Conservation (phyloP, 2,797 vertebrate species). For the Chromis chromis region DNA sequence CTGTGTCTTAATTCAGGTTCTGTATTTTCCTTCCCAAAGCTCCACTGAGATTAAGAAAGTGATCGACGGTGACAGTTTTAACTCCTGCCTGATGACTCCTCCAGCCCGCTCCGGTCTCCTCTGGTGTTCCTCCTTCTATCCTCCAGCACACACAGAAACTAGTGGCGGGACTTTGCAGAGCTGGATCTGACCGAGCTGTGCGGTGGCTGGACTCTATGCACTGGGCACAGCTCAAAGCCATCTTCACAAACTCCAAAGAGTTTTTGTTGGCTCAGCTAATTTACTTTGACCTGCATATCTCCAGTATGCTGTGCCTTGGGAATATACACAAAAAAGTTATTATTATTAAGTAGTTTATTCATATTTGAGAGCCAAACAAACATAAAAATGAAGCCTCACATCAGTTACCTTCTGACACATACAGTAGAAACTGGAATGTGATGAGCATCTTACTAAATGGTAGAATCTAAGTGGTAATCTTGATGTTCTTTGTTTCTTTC, state of each 20-base stretch:
- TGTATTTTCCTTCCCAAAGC: slow-evolving; percentile 34
- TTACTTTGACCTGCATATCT: slow-evolving; percentile 60
- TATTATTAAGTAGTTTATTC: slow-evolving; percentile 37
- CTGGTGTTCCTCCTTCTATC: slow-evolving; percentile 26
- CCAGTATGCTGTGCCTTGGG: slow-evolving; percentile 73
- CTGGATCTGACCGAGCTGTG: slow-evolving; percentile 24
- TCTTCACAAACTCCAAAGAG: slow-evolving; percentile 60
- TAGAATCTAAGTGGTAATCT: slow-evolving; percentile 33
- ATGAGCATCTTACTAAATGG: not conserved
- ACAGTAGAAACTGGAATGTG: slow-evolving; percentile 26
- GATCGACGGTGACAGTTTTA: slow-evolving; percentile 33
- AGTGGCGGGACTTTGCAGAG: slow-evolving; percentile 23
- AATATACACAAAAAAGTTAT: slow-evolving; percentile 9
- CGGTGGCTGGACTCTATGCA: slow-evolving; percentile 53
- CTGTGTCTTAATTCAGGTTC: slow-evolving; percentile 21
- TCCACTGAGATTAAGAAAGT: slow-evolving; percentile 32
- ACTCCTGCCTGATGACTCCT: slow-evolving; percentile 56
- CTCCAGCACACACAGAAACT: slow-evolving; percentile 31
- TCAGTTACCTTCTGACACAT: slow-evolving; percentile 9
- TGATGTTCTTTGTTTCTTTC: slow-evolving; percentile 30
- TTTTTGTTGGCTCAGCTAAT: slow-evolving; percentile 50
- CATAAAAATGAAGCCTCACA: slow-evolving; percentile 6
- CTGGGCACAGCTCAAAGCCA: slow-evolving; percentile 52
- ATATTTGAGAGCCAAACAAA: slow-evolving; percentile 47
- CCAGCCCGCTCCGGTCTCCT: slow-evolving; percentile 19